phyloP scores from a whole-genome alignment of 2,888 invertebrate genomes.

The Dicyrtomina minuta region DNA sequence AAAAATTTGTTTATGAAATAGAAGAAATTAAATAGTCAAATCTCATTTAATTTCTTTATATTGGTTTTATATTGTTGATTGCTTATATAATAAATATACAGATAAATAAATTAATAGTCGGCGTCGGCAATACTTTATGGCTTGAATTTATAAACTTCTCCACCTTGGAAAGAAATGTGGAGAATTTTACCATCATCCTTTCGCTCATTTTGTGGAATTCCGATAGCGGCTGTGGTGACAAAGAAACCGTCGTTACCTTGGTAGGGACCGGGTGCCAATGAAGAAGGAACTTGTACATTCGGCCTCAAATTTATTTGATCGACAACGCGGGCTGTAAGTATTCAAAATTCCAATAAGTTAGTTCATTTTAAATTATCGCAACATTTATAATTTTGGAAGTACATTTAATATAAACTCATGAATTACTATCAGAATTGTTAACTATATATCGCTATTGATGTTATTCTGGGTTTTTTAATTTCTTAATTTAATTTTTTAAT shows the following conservation, averaged over 20 bases:
- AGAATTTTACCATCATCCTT: constrained; percentile 36
- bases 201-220: constrained; percentile 18
- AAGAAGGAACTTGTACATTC: constrained; percentile 28
- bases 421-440: no score
- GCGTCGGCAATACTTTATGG: constrained; percentile 9
- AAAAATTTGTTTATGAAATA: no score
- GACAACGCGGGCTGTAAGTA: constrained; percentile 29
- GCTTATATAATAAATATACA: no score
- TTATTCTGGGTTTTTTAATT: no score
- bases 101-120: no score
- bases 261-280: constrained; percentile 32
- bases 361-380: background rate
- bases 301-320: constrained; percentile 24
- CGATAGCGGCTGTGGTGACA: constrained; percentile 32
- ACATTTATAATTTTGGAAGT: background rate
- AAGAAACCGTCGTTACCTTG: constrained; percentile 33
- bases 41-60: no score
- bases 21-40: no score
- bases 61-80: no score
- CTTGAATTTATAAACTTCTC: constrained; percentile 19
- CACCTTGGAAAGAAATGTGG: constrained; percentile 33
- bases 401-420: background rate
- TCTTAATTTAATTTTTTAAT: no score
- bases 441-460: no score
- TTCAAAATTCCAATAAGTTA: background rate